Conservation (phyloP, 2,797 vertebrate genomes). For the Scarus forsteni region DNA sequence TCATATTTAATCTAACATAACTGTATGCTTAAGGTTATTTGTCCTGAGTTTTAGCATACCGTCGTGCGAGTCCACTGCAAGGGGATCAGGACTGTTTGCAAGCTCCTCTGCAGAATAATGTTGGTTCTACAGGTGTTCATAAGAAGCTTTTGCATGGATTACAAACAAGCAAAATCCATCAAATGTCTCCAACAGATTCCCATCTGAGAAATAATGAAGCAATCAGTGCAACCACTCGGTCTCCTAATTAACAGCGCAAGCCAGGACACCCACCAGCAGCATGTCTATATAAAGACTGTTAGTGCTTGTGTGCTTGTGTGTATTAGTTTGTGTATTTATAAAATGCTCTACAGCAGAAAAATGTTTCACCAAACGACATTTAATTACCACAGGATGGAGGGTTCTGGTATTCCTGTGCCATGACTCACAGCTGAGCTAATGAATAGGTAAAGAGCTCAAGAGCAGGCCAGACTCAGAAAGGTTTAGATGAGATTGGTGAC, state of each 20-base stretch:
- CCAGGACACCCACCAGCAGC: constrained; percentile 44
- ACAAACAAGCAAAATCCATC: constrained; percentile 70
- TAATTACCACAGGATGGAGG: constrained; percentile 74
- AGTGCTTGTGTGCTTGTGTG: constrained; percentile 18
- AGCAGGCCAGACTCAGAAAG: constrained; percentile 42
- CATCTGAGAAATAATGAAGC: constrained; percentile 79
- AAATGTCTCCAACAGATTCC: constrained; percentile 61
- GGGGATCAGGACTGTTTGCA: constrained; percentile 30
- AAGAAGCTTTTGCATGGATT: constrained; percentile 60
- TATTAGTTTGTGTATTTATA: constrained; percentile 31
- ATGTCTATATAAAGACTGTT: constrained; percentile 16
- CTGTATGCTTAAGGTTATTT: constrained; percentile 16
- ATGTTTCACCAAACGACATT: constrained; percentile 61
- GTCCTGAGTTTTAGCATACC: constrained; percentile 14
- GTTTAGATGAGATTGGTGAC: constrained; percentile 40
- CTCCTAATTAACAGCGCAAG: constrained; percentile 72
- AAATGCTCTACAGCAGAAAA: constrained; percentile 53
- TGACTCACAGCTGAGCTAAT: constrained; percentile 76
- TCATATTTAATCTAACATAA: background rate
- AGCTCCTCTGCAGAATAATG: constrained; percentile 9
- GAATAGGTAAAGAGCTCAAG: constrained; percentile 71
- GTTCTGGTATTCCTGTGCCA: constrained; percentile 50
- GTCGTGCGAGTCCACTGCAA: constrained; percentile 31
- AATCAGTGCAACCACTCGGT: constrained; percentile 78
- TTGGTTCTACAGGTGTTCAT: constrained; percentile 11